Evolutionary conservation across 2,113 vertebrate genomes (phyloP), one percentile per base, ranked within the genome.

Genomic region (Lepus europaeus): DNA sequence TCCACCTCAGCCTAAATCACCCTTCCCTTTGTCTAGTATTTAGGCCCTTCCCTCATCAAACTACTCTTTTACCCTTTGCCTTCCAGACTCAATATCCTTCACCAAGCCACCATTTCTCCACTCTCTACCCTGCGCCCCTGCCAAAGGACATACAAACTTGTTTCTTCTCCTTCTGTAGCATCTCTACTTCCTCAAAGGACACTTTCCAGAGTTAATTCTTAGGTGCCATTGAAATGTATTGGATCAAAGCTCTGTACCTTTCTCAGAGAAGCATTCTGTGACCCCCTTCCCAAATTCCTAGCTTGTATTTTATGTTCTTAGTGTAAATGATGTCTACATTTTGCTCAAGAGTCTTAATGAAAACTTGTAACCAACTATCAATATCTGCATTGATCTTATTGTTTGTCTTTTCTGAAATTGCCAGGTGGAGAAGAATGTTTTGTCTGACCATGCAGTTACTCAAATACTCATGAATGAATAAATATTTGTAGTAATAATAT

Each of bases 401-500:
- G 9, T 90, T 59, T 94, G 5, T 79, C 3, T 85, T 8, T 53
- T 69, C 8, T 84, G 5, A n/a, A 83, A 27, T 23, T 88, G 53
- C 12, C 72, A 59, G 33, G 11, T 64, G 1, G 14, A 66, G 1
- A 86, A 2, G 2, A 29, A 0, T 76, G 0, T 89, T 45, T 45
- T 45, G 13, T 89, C 11, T 29, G 11, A 91, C 0, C 20, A 89
- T 49, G 20, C 27, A 64, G 36, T 72, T 84, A 78, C 59, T 88
- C 36, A 82, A 92, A 79, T 39, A 69, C 20, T 70, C 1, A 49
- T n/a, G 8, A 76, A 56, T 56, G 3, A 92, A 69, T 89, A 68
- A 81, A 72, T 89, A 93, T 80, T 72, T 91, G 29, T 69, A 4
- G 89, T 69, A 33, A 90, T 70, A 13, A 89, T 61, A 61, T 53